phyloP scores from a whole-genome alignment of 2,113 vertebrate genomes.

The Sorex araneus region DNA sequence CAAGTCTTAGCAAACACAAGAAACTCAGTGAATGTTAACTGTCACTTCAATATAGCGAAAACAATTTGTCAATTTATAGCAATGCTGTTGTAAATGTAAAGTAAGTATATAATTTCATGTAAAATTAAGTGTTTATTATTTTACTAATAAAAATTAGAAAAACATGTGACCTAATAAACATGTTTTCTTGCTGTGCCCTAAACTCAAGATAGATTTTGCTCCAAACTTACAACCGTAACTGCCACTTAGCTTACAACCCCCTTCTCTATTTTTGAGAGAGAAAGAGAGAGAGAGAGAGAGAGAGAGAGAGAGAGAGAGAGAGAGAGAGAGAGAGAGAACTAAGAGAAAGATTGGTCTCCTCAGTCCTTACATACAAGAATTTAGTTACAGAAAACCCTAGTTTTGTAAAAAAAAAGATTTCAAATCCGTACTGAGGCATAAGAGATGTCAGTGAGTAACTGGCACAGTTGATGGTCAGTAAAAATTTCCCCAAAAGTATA shows the following conservation, averaged over 20 bases:
- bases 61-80: background rate
- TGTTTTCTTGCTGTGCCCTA: background rate
- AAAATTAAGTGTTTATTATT: background rate
- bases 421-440: background rate
- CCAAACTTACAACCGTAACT: background rate
- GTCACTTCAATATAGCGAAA: slow-evolving; percentile 37
- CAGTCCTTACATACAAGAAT: background rate
- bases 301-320: background rate
- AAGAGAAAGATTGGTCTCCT: background rate
- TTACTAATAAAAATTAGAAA: slow-evolving; percentile 3
- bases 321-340: background rate
- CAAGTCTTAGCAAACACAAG: background rate
- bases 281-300: no score
- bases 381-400: background rate
- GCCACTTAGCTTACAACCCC: background rate
- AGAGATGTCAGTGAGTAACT: background rate
- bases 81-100: background rate
- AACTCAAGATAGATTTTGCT: background rate
- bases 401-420: background rate
- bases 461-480: background rate
- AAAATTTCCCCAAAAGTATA: background rate
- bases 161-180: slow-evolving; percentile 18
- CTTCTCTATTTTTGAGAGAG: background rate
- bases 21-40: background rate
- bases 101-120: background rate